Evolutionary conservation across 2,113 vertebrate species (phyloP).

Genomic region (Leptodactylus fuscus): DNA sequence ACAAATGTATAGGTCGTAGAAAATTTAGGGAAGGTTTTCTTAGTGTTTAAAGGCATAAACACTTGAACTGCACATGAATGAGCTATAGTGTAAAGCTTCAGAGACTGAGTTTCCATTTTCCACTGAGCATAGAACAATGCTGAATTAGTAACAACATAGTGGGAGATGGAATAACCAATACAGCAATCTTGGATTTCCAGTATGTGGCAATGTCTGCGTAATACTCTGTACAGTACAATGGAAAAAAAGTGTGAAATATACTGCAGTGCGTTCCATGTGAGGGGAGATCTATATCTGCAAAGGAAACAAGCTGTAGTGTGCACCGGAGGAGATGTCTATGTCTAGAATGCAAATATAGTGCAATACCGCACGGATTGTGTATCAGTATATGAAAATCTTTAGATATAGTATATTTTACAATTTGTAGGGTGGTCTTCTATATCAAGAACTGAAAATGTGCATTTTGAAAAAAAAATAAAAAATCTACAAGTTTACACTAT

Average conservation of each 20-base stretch:
- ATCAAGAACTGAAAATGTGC: no score
- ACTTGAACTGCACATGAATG: not conserved
- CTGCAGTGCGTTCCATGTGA: not conserved
- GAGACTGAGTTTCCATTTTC: conserved; percentile 31
- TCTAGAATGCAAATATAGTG: not conserved
- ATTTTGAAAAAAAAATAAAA: no score
- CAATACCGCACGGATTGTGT: no score
- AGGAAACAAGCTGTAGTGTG: not conserved
- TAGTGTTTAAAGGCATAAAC: conserved; percentile 59
- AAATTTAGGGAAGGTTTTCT: conserved; percentile 56
- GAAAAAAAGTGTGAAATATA: not conserved
- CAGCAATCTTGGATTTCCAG: not conserved
- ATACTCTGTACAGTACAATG: not conserved
- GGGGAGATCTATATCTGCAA: not conserved
- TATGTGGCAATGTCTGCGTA: not conserved
- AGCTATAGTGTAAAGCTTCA: conserved; percentile 54
- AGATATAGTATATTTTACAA: no score
- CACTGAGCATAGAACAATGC: conserved; percentile 1
- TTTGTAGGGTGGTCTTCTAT: no score
- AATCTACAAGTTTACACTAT: no score
- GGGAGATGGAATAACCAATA: not conserved
- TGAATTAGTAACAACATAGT: conserved; percentile 36
- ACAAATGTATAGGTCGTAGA: conserved; percentile 1
- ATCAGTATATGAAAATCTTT: no score
- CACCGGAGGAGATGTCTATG: not conserved